Percentiles rank a stretch among this genome's conserved stretches.
phyloP scores from a whole-genome alignment of 2,888 invertebrate genomes.

The Yponomeuta malinellus region DNA sequence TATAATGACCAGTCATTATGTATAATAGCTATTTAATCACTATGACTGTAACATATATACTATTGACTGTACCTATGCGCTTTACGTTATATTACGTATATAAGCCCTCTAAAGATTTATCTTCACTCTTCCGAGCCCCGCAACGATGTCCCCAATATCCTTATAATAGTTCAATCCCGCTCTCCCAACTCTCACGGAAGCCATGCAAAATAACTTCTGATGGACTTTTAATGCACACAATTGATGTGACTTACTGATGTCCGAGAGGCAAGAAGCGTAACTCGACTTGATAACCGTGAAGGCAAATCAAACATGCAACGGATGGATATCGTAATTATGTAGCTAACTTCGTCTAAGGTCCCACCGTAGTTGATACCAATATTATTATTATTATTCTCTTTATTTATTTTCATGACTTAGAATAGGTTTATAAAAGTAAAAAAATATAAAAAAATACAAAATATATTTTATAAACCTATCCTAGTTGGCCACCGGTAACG shows the following conservation, averaged over 20 bases:
- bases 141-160: background rate
- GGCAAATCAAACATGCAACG: background rate
- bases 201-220: slow-evolving; percentile 18
- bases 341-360: background rate
- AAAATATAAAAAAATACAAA: too few relatives aligned
- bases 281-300: slow-evolving; percentile 11
- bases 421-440: too few relatives aligned
- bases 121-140: background rate
- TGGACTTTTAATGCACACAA: slow-evolving; percentile 18
- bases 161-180: slow-evolving; percentile 6
- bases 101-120: background rate
- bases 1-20: too few relatives aligned
- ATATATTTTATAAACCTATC: too few relatives aligned
- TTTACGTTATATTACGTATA: too few relatives aligned
- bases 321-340: background rate
- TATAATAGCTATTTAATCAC: too few relatives aligned
- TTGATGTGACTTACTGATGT: slow-evolving; percentile 8
- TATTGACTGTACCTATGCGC: too few relatives aligned
- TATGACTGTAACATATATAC: too few relatives aligned
- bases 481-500: too few relatives aligned
- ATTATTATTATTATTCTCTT: too few relatives aligned
- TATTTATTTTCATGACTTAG: too few relatives aligned
- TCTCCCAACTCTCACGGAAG: slow-evolving; percentile 14
- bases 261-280: background rate
- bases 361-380: too few relatives aligned